Conservation (phyloP, 2,797 vertebrate species). For the Heterohyrax brucei region DNA sequence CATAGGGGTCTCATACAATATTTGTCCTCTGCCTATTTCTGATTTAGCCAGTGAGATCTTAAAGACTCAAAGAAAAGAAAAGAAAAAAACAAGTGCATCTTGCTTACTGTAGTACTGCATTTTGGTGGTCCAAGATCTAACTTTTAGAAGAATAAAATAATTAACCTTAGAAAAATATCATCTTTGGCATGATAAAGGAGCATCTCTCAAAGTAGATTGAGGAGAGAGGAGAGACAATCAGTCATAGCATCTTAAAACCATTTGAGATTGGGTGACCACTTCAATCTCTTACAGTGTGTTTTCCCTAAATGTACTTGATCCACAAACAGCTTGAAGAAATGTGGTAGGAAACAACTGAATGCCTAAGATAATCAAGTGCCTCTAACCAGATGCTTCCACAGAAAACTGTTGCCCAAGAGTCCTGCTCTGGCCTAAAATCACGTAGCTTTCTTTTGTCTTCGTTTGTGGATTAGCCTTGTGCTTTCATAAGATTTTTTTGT, state of each 20-base stretch:
- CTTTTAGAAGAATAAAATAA: slow-evolving; percentile 7
- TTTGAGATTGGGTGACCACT: not conserved
- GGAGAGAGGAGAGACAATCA: not conserved
- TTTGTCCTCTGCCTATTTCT: not conserved
- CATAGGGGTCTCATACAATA: too few relatives aligned
- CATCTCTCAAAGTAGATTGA: slow-evolving; percentile 8
- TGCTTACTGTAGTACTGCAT: not conserved
- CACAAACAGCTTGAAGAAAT: not conserved
- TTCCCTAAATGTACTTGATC: not conserved
- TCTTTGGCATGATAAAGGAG: not conserved
- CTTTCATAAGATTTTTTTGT: not conserved
- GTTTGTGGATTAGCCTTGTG: not conserved
- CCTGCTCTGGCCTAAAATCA: slow-evolving; percentile 7
- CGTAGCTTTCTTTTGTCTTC: slow-evolving; percentile 15
- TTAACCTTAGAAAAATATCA: slow-evolving; percentile 34
- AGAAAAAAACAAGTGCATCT: not conserved
- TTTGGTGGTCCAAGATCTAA: not conserved
- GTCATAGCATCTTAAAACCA: not conserved
- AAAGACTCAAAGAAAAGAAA: not conserved
- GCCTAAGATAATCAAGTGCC: not conserved
- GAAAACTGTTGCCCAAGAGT: slow-evolving; percentile 24
- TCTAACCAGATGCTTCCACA: not conserved
- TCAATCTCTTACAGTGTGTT: not conserved
- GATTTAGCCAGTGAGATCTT: slow-evolving; percentile 1
- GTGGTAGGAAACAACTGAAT: not conserved